Evolutionary conservation across 2,113 vertebrate genomes (phyloP).

Genomic region (Myrmecobius fasciatus): DNA sequence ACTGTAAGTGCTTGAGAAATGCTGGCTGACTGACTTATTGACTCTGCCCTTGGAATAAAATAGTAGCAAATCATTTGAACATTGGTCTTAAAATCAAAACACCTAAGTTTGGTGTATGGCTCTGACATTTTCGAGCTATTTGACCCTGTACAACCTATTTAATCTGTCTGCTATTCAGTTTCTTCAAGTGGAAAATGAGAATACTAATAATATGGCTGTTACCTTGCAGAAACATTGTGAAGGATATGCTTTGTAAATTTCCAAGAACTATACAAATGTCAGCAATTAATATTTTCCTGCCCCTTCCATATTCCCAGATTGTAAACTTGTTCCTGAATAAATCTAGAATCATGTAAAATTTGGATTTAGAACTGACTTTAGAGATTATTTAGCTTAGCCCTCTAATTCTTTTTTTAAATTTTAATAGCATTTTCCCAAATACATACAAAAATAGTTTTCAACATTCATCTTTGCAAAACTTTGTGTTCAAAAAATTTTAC

Average conservation of each 20-base stretch:
- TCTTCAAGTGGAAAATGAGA: not conserved
- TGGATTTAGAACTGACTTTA: not conserved
- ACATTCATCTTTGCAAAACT: too few relatives aligned
- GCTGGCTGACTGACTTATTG: not conserved
- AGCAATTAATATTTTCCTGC: not conserved
- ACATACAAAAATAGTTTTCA: too few relatives aligned
- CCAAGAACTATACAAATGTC: not conserved
- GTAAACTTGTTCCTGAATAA: not conserved
- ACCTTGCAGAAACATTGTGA: not conserved
- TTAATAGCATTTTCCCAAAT: too few relatives aligned
- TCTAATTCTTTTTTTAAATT: not conserved
- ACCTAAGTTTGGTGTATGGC: not conserved
- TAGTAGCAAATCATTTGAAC: not conserved
- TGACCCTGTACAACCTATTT: not conserved
- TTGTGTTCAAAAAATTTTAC: too few relatives aligned
- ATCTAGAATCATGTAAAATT: not conserved
- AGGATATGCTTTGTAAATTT: not conserved
- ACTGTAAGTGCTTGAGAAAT: not conserved
- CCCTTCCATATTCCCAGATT: not conserved
- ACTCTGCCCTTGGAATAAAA: not conserved
- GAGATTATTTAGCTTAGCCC: not conserved
- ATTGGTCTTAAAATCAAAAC: not conserved
- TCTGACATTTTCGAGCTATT: not conserved
- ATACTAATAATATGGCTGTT: not conserved
- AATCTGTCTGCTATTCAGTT: not conserved